A percentile compares a stretch with the other conserved stretches of the same genome.
phyloP scores from a whole-genome alignment of 2,888 invertebrate species.

The Suillia variegata region DNA sequence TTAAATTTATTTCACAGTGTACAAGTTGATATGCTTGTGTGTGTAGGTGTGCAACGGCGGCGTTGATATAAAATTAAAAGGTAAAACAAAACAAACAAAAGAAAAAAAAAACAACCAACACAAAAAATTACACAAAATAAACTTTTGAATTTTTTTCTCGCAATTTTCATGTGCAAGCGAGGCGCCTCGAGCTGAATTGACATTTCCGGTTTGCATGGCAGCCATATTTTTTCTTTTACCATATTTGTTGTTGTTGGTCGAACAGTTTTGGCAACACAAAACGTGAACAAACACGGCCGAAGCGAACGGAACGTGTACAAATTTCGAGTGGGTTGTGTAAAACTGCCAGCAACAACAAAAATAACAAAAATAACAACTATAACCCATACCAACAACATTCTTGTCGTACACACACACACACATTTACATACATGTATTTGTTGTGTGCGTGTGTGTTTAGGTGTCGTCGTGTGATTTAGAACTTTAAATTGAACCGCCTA shows the following conservation, averaged over 20 bases:
- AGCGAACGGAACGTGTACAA: neutral
- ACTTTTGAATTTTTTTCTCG: slow-evolving; percentile 3
- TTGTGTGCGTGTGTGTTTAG: neutral
- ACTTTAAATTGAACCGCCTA: neutral
- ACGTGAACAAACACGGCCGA: no score
- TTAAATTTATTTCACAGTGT: no score
- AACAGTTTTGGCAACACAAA: neutral
- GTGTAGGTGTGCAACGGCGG: neutral
- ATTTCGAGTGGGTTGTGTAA: neutral
- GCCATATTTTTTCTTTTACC: neutral
- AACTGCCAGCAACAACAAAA: neutral
- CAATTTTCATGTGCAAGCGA: slow-evolving; percentile 3
- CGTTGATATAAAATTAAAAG: no score
- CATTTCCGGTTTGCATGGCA: neutral
- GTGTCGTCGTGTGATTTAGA: neutral
- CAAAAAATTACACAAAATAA: neutral
- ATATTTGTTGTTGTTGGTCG: neutral
- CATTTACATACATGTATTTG: neutral
- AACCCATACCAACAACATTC: no score
- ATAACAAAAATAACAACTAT: neutral
- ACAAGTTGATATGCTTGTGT: neutral
- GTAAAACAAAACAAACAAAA: neutral
- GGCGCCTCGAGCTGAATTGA: slow-evolving; percentile 1
- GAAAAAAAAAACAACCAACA: neutral
- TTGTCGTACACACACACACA: neutral